These are phyloP conservation scores for Phasia obesa DNA, from an alignment of 2,888 invertebrate genomes.

Conservation along the genomic window DNA sequence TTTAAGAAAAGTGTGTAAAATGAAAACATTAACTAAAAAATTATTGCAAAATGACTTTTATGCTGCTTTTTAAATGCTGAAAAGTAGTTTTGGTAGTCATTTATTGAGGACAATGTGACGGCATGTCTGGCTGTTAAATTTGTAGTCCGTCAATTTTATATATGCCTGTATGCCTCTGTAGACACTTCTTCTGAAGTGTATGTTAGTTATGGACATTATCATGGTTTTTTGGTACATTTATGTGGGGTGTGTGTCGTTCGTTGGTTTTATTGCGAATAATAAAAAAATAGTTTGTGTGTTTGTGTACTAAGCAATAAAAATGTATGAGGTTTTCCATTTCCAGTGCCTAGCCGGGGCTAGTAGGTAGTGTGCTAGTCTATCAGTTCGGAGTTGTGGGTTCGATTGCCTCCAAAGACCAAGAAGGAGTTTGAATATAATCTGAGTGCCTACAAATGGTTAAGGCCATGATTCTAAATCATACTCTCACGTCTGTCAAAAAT, in stretches of 20 bases:
- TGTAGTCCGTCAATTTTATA: background rate
- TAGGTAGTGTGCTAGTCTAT: too few species aligned
- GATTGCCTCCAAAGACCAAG: too few species aligned
- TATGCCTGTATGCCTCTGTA: background rate
- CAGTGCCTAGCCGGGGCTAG: too few species aligned
- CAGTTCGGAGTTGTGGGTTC: too few species aligned
- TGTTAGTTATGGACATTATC: constrained; percentile 16
- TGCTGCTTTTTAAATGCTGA: constrained; percentile 30
- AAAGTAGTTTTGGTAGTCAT: constrained; percentile 57
- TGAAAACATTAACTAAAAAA: constrained; percentile 18
- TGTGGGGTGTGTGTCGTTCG: constrained; percentile 14
- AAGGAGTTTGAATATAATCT: too few species aligned
- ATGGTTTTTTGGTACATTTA: background rate
- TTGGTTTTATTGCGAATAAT: background rate
- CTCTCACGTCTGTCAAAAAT: too few species aligned
- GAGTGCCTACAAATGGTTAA: too few species aligned
- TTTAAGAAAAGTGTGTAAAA: constrained; percentile 42
- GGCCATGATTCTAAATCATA: too few species aligned
- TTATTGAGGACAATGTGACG: constrained; percentile 54
- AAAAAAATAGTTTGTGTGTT: background rate
- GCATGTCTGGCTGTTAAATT: background rate
- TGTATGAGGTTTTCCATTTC: too few species aligned
- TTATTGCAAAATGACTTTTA: constrained; percentile 26
- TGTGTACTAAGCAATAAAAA: too few species aligned
- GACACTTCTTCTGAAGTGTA: background rate